phyloP scores from a whole-genome alignment of 2,888 invertebrate genomes.

The Laothoe populi region DNA sequence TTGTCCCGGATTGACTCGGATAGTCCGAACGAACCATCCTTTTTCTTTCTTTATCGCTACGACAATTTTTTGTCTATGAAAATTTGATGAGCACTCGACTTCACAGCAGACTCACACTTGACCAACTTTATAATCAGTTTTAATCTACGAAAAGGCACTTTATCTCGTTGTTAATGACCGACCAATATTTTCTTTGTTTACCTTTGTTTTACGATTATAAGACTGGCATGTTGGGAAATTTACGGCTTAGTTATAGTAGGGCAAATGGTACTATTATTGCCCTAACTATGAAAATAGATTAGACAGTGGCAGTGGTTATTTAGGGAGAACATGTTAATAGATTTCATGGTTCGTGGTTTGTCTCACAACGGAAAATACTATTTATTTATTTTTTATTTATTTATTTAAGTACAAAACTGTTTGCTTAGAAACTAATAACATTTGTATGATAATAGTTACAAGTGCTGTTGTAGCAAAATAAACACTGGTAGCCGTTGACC shows the following conservation, averaged over 20 bases:
- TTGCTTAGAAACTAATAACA: too few relatives aligned
- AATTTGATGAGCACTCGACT: neutral
- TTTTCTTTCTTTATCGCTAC: constrained; percentile 11
- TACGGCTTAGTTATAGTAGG: constrained; percentile 12
- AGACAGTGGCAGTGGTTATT: too few relatives aligned
- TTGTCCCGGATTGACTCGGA: too few relatives aligned
- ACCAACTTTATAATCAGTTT: constrained; percentile 56
- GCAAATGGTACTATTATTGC: neutral
- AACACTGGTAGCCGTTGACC: too few relatives aligned
- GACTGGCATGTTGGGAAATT: constrained; percentile 29
- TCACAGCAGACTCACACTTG: neutral
- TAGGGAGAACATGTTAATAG: too few relatives aligned
- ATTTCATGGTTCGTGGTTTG: constrained; percentile 1
- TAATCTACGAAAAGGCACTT: constrained; percentile 58
- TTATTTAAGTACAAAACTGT: too few relatives aligned
- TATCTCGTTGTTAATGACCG: constrained; percentile 61
- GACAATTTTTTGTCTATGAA: neutral
- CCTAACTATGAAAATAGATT: neutral
- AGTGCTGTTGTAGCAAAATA: too few relatives aligned
- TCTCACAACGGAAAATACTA: too few relatives aligned
- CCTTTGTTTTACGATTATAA: constrained; percentile 37
- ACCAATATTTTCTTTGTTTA: constrained; percentile 60
- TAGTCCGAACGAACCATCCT: neutral
- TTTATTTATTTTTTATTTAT: too few relatives aligned
- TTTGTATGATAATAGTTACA: too few relatives aligned